A percentile compares a stretch with the other conserved stretches of the same genome.
phyloP scores from a whole-genome alignment of 2,113 vertebrate genomes.

The Aphelocoma coerulescens region DNA sequence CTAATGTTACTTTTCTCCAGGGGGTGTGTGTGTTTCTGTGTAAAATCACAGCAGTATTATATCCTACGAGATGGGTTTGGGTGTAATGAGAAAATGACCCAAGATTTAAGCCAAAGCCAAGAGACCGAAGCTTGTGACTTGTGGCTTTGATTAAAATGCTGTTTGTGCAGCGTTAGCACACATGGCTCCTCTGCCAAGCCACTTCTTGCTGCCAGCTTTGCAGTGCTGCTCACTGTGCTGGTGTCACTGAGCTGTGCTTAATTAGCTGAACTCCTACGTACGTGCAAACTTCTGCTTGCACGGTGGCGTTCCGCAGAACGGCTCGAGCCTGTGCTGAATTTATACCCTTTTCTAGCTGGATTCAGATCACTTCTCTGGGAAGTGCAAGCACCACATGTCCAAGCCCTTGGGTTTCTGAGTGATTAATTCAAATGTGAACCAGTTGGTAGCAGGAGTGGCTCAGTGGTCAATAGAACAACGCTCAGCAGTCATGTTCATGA shows the following conservation, averaged over 20 bases:
- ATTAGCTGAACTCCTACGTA: background rate
- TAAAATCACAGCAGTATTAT: background rate
- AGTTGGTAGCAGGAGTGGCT: background rate
- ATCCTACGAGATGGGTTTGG: background rate
- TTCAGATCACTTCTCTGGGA: background rate
- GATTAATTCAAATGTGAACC: background rate
- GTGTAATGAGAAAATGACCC: background rate
- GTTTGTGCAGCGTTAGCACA: background rate
- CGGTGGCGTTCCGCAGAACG: accelerated
- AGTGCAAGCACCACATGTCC: accelerated
- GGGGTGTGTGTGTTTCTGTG: too few relatives aligned
- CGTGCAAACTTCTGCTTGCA: background rate
- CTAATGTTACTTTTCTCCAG: background rate
- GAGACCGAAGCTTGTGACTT: background rate
- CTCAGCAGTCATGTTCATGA: accelerated
- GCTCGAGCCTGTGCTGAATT: background rate
- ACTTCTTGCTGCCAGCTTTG: background rate
- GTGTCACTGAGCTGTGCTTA: background rate
- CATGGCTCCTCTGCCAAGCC: background rate
- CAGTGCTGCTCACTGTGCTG: background rate
- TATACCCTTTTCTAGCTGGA: too few relatives aligned
- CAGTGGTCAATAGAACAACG: background rate
- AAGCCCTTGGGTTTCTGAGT: background rate
- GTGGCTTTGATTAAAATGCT: slow-evolving; percentile 21
- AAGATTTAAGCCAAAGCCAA: background rate